Base-by-base conservation (phyloP, 2,888 invertebrate genomes). In the Dryocosmus kuriphilus region DNA sequence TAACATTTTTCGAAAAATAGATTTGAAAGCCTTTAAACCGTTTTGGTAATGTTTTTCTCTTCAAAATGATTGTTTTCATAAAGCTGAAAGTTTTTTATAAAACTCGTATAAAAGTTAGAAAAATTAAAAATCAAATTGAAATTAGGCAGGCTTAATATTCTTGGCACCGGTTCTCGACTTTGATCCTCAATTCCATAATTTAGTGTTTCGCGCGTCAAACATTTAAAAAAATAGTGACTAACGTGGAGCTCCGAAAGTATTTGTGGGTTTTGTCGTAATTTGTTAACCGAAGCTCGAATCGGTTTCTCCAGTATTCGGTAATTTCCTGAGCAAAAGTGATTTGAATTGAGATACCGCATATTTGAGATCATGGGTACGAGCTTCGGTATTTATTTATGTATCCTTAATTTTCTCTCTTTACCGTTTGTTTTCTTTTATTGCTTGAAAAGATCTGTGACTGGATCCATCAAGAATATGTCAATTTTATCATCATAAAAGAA, bases 281-380 rank as follows among this genome's bases (percentile, higher is more conserved):
- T 30, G 61, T 30, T 32, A 11, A 27, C 8, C 61, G 22, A 63
- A 63, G 35, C 63, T 63, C 63, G 63, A 62, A 30, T 30, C 9
- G 19, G 8, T 62, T 62, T n/a, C n/a, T 19, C 16, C 32, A 62
- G 61, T 63, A 63, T 30, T 32, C 35, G 8, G 14, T 63, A n/a
- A 63, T 63, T 63, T 63, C 35, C 63, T 22, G 63, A 35, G 63
- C 32, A 63, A n/a, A n/a, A 61, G 61, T 27, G 51, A 57, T 32
- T 62, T 19, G 16, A 8, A 63, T 35, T 35, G 32, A 63, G 35
- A 35, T 63, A 19, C n/a, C n/a, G n/a, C n/a, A 1, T 7, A 32
- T 63, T 63, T 35, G 63, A 63, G n/a, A 63, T 63, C 63, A 63
- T 62, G 61, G 30, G 27, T n/a, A 11, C 63, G 63, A 63, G 62